Base-by-base conservation (phyloP, 2,797 vertebrate genomes). In the Distichodus sexfasciatus region DNA sequence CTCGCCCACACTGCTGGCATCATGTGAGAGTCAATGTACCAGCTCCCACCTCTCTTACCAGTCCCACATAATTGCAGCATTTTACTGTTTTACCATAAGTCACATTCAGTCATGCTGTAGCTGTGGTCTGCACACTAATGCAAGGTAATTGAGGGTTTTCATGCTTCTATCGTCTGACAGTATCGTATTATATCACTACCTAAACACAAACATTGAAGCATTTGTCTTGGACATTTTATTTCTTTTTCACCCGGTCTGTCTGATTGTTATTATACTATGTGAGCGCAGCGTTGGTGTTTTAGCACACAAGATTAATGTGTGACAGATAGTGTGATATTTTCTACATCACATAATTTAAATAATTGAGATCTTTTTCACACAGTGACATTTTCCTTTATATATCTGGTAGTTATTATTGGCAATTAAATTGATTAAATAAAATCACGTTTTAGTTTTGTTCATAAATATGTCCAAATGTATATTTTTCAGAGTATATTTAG, bases 1-100 rank as follows among this genome's bases (percentile, higher is more conserved):
- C 19, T 35, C 55, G 28, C 66, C 66, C 44, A 69, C 66, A 51
- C 55, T 50, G 55, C 29, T 69, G 66, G 66, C 44, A 60, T 60
- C 44, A n/a, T 69, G 55, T 33, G 19, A 59, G 46, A 23, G 24
- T 51, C 48, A 23, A 41, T 50, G 46, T 19, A 69, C 23, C 24
- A 69, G 6, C 11, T 19, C 24, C 11, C 11, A 33, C 1, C 23
- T 33, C 66, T 60, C 24, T 29, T 51, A 59, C 23, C 54, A 59
- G 43, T 12, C 10, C 43, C 31, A 29, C 12, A 43, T 48, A 38
- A 68, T 9, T 29, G 33, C 31, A 19, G n/a, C 28, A 15, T 23
- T 59, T 29, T 48, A 38, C 43, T 10, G 21, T 26, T 36, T 58
- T 36, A 59, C 31, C n/a, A 51, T 29, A 28, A 33, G 8, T 4